Evolutionary conservation across 2,888 invertebrate species (phyloP).

Genomic region (Rambutsinella grinnellia): DNA sequence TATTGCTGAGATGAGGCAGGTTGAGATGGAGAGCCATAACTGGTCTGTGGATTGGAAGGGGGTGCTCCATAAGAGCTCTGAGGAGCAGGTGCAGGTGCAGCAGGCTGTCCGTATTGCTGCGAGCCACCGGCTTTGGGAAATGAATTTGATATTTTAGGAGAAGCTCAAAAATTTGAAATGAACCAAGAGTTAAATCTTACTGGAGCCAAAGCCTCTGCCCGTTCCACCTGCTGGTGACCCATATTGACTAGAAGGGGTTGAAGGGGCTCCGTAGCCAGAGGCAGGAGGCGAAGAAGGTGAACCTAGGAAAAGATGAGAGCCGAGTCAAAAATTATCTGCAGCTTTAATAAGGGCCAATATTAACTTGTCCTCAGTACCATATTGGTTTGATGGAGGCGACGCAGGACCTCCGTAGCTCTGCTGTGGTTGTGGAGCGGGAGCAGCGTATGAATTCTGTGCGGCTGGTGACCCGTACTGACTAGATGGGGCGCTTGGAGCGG

Average conservation of each 20-base stretch:
- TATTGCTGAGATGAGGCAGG: not conserved
- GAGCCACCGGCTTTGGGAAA: conserved; percentile 11
- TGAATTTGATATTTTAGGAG: not conserved
- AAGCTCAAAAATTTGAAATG: not conserved
- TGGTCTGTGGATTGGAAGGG: not conserved
- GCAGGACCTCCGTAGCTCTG: conserved; percentile 18
- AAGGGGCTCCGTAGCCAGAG: conserved; percentile 17
- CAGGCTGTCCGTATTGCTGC: conserved; percentile 29
- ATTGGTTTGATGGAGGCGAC: conserved; percentile 1
- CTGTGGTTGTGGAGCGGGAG: conserved; percentile 4
- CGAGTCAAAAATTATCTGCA: no score
- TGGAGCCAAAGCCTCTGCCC: conserved; percentile 25
- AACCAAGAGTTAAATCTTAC: not conserved
- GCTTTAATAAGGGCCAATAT: not conserved
- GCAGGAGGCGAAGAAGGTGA: not conserved
- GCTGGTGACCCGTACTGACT: conserved; percentile 26
- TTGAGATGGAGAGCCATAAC: not conserved
- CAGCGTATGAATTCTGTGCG: not conserved
- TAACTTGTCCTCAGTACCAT: not conserved
- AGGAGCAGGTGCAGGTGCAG: conserved; percentile 10
- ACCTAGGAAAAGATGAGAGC: no score
- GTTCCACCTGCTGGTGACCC: conserved; percentile 16
- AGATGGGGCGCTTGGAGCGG: conserved; percentile 20
- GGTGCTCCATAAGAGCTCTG: conserved; percentile 6
- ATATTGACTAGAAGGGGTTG: conserved; percentile 31